Conservation (phyloP, 2,888 invertebrate genomes). For the Sminthurides aquaticus region DNA sequence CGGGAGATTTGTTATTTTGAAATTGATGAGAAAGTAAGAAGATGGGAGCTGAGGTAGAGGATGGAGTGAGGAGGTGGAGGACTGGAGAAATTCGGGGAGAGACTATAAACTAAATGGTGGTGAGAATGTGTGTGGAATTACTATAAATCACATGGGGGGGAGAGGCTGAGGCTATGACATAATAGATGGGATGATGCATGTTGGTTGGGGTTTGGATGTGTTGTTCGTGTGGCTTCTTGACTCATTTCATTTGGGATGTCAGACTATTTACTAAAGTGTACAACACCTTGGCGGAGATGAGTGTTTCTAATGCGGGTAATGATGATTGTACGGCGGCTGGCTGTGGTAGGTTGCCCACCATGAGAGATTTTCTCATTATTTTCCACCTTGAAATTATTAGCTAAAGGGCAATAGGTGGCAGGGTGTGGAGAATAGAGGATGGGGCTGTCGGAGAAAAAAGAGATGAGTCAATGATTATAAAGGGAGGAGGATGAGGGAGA, state of each 20-base stretch:
- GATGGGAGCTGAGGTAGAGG: neutral
- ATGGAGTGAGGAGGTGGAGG: neutral
- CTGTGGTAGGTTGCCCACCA: constrained; percentile 43
- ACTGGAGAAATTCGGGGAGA: neutral
- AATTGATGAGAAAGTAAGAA: neutral
- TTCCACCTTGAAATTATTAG: constrained; percentile 44
- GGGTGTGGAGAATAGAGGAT: neutral
- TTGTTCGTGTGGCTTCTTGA: constrained; percentile 9
- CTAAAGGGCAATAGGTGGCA: constrained; percentile 43
- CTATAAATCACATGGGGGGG: neutral
- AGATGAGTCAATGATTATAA: constrained; percentile 1
- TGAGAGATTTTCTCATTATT: constrained; percentile 44
- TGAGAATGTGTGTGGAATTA: neutral
- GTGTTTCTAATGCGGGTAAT: constrained; percentile 16
- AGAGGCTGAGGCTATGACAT: neutral
- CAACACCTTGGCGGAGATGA: neutral
- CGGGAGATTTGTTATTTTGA: neutral
- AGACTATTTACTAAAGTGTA: constrained; percentile 10
- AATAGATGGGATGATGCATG: constrained; percentile 1
- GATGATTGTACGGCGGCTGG: constrained; percentile 24
- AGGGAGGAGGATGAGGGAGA: neutral
- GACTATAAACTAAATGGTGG: neutral
- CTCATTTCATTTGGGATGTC: constrained; percentile 9
- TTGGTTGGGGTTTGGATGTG: neutral
- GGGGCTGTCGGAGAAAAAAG: neutral